Conservation (phyloP, 2,797 vertebrate species). For the Rhinophrynus dorsalis region DNA sequence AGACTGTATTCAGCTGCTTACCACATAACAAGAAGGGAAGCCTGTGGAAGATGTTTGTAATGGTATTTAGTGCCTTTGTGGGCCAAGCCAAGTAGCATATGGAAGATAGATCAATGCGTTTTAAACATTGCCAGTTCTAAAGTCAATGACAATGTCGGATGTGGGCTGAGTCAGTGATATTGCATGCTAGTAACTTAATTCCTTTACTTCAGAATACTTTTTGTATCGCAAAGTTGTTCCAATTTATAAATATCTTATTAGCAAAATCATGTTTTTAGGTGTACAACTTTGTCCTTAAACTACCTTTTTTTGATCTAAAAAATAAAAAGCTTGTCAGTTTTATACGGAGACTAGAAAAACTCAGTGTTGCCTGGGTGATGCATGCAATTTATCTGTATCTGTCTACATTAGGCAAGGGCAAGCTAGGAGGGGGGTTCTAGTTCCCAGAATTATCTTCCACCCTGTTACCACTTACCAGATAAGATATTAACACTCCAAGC, state of each 20-base stretch:
- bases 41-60: not conserved
- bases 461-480: no score
- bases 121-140: not conserved
- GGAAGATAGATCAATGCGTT: conserved; percentile 16
- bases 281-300: conserved; percentile 4
- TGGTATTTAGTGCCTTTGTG: not conserved
- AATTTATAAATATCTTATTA: no score
- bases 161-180: conserved; percentile 1
- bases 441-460: no score
- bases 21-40: no score
- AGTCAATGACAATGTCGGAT: not conserved
- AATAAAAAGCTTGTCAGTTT: no score
- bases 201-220: not conserved
- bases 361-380: no score
- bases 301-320: conserved; percentile 13
- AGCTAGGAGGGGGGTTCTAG: no score
- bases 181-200: not conserved
- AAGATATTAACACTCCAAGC: no score
- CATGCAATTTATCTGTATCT: no score
- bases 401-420: no score
- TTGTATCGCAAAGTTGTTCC: not conserved
- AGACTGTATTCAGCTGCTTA: no score
- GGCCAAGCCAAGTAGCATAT: conserved; percentile 16
- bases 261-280: not conserved
- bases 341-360: no score